A percentile compares a stretch with the other conserved stretches of the same genome.
These are phyloP conservation scores for Petrocephalus schoutedeni DNA, from an alignment of 2,797 vertebrate genomes.

Conservation along the genomic window DNA sequence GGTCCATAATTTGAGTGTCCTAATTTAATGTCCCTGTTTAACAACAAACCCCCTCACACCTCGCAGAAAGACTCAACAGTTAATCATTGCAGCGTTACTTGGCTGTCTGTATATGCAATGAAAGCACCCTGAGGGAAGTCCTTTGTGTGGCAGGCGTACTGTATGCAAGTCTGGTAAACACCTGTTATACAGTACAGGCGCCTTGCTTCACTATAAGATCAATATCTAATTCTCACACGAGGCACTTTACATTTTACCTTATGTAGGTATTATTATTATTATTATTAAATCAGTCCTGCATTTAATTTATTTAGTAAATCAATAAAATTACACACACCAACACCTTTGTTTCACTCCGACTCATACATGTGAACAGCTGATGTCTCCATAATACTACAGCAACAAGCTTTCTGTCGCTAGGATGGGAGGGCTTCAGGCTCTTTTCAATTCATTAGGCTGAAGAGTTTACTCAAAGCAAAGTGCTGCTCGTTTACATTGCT, in stretches of 20 bases:
- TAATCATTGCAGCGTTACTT: not conserved
- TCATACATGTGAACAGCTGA: slow-evolving; percentile 47
- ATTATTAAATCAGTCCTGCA: not conserved
- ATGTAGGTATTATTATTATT: not conserved
- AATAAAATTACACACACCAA: slow-evolving; percentile 35
- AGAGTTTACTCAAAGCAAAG: slow-evolving; percentile 64
- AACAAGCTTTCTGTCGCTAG: slow-evolving; percentile 53
- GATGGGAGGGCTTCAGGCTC: slow-evolving; percentile 61
- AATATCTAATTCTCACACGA: not conserved
- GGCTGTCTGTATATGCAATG: not conserved
- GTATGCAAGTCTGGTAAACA: not conserved
- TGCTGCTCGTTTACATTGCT: slow-evolving; percentile 63
- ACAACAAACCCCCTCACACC: not conserved
- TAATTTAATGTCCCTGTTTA: slow-evolving; percentile 26
- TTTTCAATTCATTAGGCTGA: slow-evolving; percentile 66
- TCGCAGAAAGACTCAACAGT: not conserved
- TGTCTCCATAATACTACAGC: slow-evolving; percentile 48
- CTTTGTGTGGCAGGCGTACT: not conserved
- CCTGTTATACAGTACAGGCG: slow-evolving; percentile 35
- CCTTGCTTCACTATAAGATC: slow-evolving; percentile 58
- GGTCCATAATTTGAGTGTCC: slow-evolving; percentile 49
- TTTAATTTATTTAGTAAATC: not conserved
- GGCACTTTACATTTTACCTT: not conserved
- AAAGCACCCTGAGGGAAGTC: slow-evolving; percentile 11
- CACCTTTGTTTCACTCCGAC: slow-evolving; percentile 41